These are phyloP conservation scores for Gerris buenoi DNA, from an alignment of 1,140 invertebrate genomes.

Conservation along the genomic window DNA sequence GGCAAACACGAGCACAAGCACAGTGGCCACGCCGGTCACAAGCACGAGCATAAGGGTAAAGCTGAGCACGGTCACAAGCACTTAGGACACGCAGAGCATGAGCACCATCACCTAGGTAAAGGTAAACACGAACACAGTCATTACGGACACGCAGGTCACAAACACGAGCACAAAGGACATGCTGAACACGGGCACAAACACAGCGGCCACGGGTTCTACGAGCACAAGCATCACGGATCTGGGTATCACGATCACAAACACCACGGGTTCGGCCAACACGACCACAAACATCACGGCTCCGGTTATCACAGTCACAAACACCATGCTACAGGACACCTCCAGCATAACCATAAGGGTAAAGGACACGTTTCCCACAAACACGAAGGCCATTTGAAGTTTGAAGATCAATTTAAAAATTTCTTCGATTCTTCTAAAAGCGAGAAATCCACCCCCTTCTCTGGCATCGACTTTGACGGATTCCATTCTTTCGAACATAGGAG, in stretches of 20 bases:
- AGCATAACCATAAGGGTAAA: background rate
- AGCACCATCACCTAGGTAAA: conserved; percentile 7
- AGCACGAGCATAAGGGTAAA: conserved; percentile 21
- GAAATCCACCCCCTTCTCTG: background rate
- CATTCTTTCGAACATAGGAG: background rate
- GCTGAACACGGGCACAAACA: conserved; percentile 15
- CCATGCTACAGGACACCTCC: background rate
- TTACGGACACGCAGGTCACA: background rate
- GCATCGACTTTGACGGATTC: background rate
- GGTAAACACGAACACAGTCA: background rate
- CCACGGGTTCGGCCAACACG: conserved; percentile 8
- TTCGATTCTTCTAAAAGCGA: background rate
- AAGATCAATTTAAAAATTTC: too few species aligned
- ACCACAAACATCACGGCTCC: conserved; percentile 12
- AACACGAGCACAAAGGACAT: conserved; percentile 10
- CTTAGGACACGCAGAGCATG: conserved; percentile 1
- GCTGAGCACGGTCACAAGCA: conserved; percentile 7
- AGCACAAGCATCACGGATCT: conserved; percentile 11
- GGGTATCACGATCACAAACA: conserved; percentile 12
- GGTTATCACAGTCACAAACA: conserved; percentile 3
- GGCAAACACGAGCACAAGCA: conserved; percentile 10
- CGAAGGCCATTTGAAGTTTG: background rate
- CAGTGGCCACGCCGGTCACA: conserved; percentile 20
- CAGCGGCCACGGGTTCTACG: conserved; percentile 10
- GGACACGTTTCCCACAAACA: background rate